Percentiles rank a stretch among this genome's conserved stretches.
phyloP scores from a whole-genome alignment of 2,888 invertebrate genomes.

The Herminia tarsipennalis region DNA sequence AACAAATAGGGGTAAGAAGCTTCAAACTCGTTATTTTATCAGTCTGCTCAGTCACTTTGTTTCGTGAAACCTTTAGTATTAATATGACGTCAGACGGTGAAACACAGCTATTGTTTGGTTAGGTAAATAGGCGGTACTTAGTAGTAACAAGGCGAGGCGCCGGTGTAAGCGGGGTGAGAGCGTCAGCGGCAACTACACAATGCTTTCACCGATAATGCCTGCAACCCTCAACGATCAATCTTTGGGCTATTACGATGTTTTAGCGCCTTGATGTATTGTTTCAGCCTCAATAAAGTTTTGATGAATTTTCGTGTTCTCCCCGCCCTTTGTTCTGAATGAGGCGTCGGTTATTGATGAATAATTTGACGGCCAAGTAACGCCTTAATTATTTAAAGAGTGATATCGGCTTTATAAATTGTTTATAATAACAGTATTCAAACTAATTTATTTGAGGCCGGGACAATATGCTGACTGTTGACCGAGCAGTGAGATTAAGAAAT shows the following conservation, averaged over 20 bases:
- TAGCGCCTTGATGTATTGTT: constrained; percentile 85
- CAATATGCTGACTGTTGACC: too few species aligned
- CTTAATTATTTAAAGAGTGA: constrained; percentile 68
- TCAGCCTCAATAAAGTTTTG: constrained; percentile 84
- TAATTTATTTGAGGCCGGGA: too few species aligned
- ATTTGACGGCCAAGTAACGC: constrained; percentile 73
- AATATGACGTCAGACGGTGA: constrained; percentile 50
- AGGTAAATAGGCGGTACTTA: constrained; percentile 49
- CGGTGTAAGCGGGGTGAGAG: constrained; percentile 31
- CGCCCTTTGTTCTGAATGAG: constrained; percentile 75
- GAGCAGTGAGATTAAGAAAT: too few species aligned
- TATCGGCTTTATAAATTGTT: too few species aligned
- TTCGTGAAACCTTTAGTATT: constrained; percentile 62
- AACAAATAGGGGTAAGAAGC: too few species aligned
- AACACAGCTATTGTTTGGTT: constrained; percentile 59
- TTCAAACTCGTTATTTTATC: too few species aligned
- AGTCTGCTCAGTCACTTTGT: too few species aligned
- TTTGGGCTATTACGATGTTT: constrained; percentile 82
- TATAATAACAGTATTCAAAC: too few species aligned
- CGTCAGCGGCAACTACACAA: constrained; percentile 58
- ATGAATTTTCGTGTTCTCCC: constrained; percentile 81
- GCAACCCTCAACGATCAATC: constrained; percentile 79
- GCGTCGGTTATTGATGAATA: constrained; percentile 80
- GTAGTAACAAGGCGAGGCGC: constrained; percentile 14
- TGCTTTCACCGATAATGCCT: constrained; percentile 69